A percentile compares a stretch with the other conserved stretches of the same genome.
phyloP scores from a whole-genome alignment of 2,797 vertebrate species.

The Falco naumanni region DNA sequence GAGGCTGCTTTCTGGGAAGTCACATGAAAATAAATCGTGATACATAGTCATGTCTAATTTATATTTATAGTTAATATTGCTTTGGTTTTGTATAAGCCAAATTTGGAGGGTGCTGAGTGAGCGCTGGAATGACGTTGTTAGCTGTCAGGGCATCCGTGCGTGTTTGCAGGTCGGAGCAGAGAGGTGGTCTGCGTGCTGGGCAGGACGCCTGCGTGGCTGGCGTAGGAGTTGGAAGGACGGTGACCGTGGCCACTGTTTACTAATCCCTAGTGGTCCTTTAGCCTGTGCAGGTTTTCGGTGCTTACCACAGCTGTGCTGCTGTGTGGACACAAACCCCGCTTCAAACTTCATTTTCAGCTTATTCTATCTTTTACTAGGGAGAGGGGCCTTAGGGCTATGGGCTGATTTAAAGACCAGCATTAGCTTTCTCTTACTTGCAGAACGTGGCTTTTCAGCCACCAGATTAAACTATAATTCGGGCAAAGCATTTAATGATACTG shows the following conservation, averaged over 20 bases:
- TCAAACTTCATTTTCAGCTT: not conserved
- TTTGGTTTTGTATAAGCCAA: not conserved
- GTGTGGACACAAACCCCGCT: not conserved
- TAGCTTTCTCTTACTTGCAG: not conserved
- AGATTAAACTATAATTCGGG: not conserved
- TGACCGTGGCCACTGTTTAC: not conserved
- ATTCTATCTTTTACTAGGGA: not conserved
- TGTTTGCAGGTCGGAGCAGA: not conserved
- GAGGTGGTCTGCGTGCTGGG: not conserved
- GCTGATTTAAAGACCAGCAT: not conserved
- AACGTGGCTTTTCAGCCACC: not conserved
- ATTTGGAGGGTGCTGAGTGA: not conserved
- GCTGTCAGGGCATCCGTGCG: accelerated
- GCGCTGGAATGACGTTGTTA: not conserved
- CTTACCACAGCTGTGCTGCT: not conserved
- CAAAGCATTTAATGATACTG: not conserved
- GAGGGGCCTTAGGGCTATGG: not conserved
- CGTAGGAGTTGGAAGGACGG: not conserved
- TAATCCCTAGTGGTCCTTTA: accelerated
- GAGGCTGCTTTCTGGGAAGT: not conserved
- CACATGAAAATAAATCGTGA: not conserved
- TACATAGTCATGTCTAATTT: not conserved
- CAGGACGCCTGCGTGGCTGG: accelerated
- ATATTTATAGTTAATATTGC: not conserved
- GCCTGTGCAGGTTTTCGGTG: not conserved